Base-by-base conservation (phyloP, 2,797 vertebrate species). In the Melanotaenia parkinsoni region DNA sequence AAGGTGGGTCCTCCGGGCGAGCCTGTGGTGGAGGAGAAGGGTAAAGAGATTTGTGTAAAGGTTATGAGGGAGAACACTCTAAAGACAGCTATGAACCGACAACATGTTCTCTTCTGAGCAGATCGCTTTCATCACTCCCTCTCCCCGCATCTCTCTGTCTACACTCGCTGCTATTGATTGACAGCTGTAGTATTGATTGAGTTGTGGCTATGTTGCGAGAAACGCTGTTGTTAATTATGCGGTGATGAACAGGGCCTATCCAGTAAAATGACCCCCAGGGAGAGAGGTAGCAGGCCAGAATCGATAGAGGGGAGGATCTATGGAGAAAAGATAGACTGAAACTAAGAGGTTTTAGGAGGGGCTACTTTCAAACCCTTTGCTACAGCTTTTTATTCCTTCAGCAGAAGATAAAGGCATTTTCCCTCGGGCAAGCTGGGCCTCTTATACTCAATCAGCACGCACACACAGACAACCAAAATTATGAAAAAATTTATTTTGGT, bases 151-250 rank as follows among this genome's bases (percentile, higher is more conserved):
- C 28, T 30, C 58, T 62, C 72, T 10, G 37, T 37, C 62, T 64
- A 47, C 76, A 28, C 62, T 71, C 85, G 56, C 61, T 33, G 45
- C 67, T 93, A 91, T 92, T 91, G 90, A 95, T 89, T 91, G 90
- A 93, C 91, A 93, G 93, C 84, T 16, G 66, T 72, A 33, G 75
- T 93, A 94, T 94, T 86, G 93, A 94, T 91, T 88, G 82, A 84
- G 81, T 69, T 35, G 83, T 45, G 62, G 84, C 77, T 83, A 50
- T 88, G 86, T 91, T 86, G 91, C 81, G 62, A 91, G 89, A 91
- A 91, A 88, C 72, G 58, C 79, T 88, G 89, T 93, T 93, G 92
- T 93, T 94, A 94, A 94, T 95, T 94, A 95, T 93, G 92, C 91
- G 90, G 88, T 93, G 91, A 94, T 93, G 91, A 94, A 93, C 92